Evolutionary conservation across 2,113 vertebrate species (phyloP), one percentile per base, ranked within the genome.

Genomic region (Gnathonemus echidnorhynchus): DNA sequence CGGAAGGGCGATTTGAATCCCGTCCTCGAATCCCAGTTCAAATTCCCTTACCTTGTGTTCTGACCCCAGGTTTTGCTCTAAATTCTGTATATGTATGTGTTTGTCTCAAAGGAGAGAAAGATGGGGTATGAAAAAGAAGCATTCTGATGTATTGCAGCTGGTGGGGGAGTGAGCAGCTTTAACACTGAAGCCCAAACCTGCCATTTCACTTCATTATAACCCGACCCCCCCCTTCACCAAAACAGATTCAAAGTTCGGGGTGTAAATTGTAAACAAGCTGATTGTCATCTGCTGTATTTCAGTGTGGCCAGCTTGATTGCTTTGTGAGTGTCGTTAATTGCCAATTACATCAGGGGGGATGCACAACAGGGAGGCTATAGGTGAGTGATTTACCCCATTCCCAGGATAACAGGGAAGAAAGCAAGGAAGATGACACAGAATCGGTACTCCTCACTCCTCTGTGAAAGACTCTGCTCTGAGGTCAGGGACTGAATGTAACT

Each of bases 301-400:
- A 94, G 94, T 92, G 92, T 90, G 88, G 88, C 90, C 88, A 86
- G 90, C 91, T 92, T 95, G 95, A 96, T 95, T 95, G 95, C 94
- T 95, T 95, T 95, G 94, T 93, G 92, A 93, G 91, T 90, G 91
- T 90, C 93, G 91, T 94, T 96, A 96, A 96, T 95, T 96, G 94
- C 90, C 94, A 96, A 96, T 96, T 96, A 95, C 92, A 85, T 86
- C 13, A 89, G 92, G 52, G 56, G 88, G 5, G 62, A 92, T 92
- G 21, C 90, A 91, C 90, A 92, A 93, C 91, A 74, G 87, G 93
- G 66, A 56, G 87, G 58, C 87, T 88, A 62, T 84, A 31, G 35
- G 46, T 31, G 49, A 86, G 62, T 87, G 74, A 91, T 86, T 45
- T 80, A 49, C 39, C 53, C 58, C 77, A 89, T 87, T 58, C 86